Conservation (phyloP, 2,113 vertebrate genomes). For the Mastomys natalensis region DNA sequence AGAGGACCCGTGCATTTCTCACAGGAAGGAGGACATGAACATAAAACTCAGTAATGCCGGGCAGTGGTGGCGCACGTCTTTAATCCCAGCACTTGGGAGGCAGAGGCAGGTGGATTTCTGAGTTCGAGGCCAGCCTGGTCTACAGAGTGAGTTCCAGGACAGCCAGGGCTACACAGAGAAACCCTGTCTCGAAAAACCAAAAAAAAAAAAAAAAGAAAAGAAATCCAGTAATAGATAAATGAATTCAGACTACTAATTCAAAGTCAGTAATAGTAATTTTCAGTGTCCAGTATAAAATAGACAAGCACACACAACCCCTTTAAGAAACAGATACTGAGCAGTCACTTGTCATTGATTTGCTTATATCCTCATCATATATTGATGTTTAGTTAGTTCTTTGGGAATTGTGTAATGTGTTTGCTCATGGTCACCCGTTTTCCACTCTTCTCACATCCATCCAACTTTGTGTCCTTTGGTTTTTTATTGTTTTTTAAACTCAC, state of each 20-base stretch:
- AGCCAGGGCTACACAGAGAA: too few species aligned
- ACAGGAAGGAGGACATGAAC: not conserved
- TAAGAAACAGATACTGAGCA: not conserved
- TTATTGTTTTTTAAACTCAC: not conserved
- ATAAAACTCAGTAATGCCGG: conserved; percentile 39
- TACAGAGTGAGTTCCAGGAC: too few species aligned
- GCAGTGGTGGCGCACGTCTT: too few species aligned
- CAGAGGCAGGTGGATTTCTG: too few species aligned
- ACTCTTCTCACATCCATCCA: not conserved
- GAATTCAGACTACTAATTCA: conserved; percentile 6
- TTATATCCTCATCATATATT: not conserved
- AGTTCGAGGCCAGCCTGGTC: too few species aligned
- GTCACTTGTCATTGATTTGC: not conserved
- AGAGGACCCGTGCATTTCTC: conserved; percentile 44
- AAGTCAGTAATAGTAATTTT: not conserved
- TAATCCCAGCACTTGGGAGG: too few species aligned
- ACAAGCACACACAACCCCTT: not conserved
- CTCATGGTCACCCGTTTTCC: not conserved
- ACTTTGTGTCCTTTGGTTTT: not conserved
- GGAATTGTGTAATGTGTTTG: not conserved
- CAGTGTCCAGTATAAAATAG: conserved; percentile 12
- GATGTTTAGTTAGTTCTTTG: not conserved
- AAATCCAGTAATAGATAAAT: too few species aligned
- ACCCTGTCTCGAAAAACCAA: too few species aligned
- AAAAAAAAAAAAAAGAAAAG: too few species aligned